phyloP scores from a whole-genome alignment of 2,113 vertebrate genomes.

The Toxotes chatareus region DNA sequence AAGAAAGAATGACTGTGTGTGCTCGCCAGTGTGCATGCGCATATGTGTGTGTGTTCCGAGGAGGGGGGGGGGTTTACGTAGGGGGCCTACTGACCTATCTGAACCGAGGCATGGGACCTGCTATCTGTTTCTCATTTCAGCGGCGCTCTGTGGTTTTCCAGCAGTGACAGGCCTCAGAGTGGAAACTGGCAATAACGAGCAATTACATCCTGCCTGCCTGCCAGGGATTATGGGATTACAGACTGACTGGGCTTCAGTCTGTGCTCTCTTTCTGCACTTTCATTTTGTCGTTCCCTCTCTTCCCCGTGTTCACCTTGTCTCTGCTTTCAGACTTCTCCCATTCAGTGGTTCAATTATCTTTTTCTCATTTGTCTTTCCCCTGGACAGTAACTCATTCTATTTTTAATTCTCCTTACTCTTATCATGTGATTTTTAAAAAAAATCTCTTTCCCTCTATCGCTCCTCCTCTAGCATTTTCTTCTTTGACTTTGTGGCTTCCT shows the following conservation, averaged over 20 bases:
- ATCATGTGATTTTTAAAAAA: slow-evolving; percentile 31
- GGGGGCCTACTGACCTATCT: slow-evolving; percentile 61
- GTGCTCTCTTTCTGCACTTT: slow-evolving; percentile 47
- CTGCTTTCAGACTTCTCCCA: slow-evolving; percentile 33
- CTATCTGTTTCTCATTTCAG: slow-evolving; percentile 83
- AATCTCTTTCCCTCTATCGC: slow-evolving; percentile 24
- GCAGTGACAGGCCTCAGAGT: slow-evolving; percentile 77
- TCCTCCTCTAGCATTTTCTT: slow-evolving; percentile 7
- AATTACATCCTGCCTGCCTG: slow-evolving; percentile 82
- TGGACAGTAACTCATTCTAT: slow-evolving; percentile 33
- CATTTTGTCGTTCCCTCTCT: slow-evolving; percentile 55
- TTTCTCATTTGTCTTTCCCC: slow-evolving; percentile 45
- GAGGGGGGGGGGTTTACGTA: background rate
- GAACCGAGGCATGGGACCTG: slow-evolving; percentile 67
- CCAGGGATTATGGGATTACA: slow-evolving; percentile 85
- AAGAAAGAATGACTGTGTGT: background rate
- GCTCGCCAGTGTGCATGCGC: background rate
- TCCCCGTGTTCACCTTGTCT: slow-evolving; percentile 56
- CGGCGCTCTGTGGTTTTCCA: slow-evolving; percentile 72
- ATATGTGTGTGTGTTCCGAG: background rate
- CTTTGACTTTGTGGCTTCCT: slow-evolving; percentile 30
- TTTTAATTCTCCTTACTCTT: slow-evolving; percentile 47
- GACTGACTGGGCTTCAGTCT: slow-evolving; percentile 65
- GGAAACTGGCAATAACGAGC: slow-evolving; percentile 85
- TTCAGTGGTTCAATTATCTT: slow-evolving; percentile 54